phyloP scores from a whole-genome alignment of 2,797 vertebrate species.

The Hozukius guyotensis region DNA sequence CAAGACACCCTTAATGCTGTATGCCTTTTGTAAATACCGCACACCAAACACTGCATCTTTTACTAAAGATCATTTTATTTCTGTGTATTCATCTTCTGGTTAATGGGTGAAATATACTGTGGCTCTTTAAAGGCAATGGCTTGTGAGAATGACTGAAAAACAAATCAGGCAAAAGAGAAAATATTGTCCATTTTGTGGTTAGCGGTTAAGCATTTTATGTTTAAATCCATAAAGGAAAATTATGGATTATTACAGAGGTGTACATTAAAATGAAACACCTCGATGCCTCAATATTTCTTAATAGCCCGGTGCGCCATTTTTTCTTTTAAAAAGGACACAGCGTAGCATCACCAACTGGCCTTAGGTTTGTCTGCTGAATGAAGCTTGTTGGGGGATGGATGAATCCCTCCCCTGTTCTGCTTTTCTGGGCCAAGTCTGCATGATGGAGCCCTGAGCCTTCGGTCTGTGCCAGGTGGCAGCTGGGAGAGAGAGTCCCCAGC shows the following conservation, averaged over 20 bases:
- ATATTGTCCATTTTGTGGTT: constrained; percentile 10
- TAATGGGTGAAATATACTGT: constrained; percentile 38
- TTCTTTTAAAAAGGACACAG: constrained; percentile 53
- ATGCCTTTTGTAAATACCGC: constrained; percentile 19
- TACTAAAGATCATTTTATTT: constrained; percentile 28
- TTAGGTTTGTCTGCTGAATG: constrained; percentile 76
- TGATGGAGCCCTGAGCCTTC: constrained; percentile 73
- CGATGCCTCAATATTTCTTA: constrained; percentile 47
- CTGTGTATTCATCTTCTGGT: constrained; percentile 29
- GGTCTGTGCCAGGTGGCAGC: constrained; percentile 86
- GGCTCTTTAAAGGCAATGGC: constrained; percentile 47
- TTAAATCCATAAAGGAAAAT: constrained; percentile 43
- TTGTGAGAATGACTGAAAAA: constrained; percentile 52
- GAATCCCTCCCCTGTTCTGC: constrained; percentile 83
- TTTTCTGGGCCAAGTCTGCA: constrained; percentile 78
- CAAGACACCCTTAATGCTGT: neutral
- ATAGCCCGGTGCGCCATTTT: constrained; percentile 42
- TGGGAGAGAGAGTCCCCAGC: constrained; percentile 77
- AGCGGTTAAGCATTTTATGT: constrained; percentile 35
- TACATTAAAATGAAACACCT: constrained; percentile 48
- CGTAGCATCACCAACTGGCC: constrained; percentile 69
- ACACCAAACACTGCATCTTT: constrained; percentile 15
- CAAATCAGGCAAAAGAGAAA: constrained; percentile 45
- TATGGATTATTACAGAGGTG: constrained; percentile 28
- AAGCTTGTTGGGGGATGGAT: constrained; percentile 78